Evolutionary conservation across 2,797 vertebrate species (phyloP).

Genomic region (Glyptemys insculpta): DNA sequence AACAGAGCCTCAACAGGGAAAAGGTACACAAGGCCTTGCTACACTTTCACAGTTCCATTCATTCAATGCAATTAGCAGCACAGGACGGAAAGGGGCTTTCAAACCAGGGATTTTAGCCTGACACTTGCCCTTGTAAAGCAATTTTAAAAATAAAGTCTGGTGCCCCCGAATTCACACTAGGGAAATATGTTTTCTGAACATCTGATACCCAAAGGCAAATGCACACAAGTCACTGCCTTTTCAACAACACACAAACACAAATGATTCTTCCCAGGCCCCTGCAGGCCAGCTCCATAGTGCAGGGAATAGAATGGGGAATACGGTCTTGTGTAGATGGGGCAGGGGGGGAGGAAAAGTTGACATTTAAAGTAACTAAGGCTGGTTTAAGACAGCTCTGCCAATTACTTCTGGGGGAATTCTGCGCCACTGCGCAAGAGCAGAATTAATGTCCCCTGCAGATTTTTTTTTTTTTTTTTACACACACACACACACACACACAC

Average conservation of each 20-base stretch:
- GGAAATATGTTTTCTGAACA: background rate
- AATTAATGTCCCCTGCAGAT: background rate
- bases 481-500: no score
- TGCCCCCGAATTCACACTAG: background rate
- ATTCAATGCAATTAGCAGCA: background rate
- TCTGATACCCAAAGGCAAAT: background rate
- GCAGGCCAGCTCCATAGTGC: accelerated
- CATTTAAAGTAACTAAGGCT: background rate
- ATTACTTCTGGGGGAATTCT: background rate
- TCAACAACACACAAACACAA: background rate
- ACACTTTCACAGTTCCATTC: background rate
- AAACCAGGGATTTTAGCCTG: background rate
- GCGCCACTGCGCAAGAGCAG: background rate
- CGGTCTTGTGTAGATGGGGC: background rate
- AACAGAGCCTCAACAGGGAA: background rate
- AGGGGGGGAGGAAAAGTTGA: background rate
- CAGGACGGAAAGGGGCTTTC: background rate
- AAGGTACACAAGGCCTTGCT: background rate
- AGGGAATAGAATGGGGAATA: accelerated
- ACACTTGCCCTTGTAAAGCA: background rate
- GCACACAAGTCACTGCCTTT: accelerated
- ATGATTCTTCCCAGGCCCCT: accelerated
- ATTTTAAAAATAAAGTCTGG: background rate
- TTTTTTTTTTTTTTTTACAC: no score
- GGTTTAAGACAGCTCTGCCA: background rate